These are phyloP conservation scores for Malurus melanocephalus DNA, from an alignment of 2,113 vertebrate species.

Conservation along the genomic window DNA sequence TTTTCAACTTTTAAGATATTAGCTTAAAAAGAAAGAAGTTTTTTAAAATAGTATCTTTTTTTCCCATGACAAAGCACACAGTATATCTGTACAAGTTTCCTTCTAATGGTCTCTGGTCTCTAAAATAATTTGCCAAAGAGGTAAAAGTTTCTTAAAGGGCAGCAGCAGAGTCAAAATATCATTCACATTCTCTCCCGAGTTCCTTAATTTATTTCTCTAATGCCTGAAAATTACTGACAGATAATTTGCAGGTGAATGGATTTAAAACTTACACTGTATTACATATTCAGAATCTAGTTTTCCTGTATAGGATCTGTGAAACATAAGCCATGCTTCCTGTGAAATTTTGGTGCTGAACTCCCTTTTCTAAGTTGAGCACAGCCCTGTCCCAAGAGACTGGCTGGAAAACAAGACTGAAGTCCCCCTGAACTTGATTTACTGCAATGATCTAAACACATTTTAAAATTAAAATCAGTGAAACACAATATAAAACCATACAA, in stretches of 20 bases:
- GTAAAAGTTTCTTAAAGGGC: neutral
- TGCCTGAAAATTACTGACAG: neutral
- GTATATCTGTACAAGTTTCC: no score
- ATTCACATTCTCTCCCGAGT: neutral
- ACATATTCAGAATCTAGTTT: neutral
- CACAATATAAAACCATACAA: neutral
- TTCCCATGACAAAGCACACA: accelerated
- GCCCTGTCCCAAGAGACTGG: neutral
- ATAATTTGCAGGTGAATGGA: neutral
- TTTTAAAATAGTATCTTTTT: neutral
- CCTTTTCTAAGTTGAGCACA: neutral
- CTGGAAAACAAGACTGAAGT: neutral
- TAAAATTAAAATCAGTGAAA: neutral
- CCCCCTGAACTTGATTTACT: neutral
- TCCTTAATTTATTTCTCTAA: neutral
- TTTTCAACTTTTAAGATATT: neutral
- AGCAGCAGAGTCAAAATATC: neutral
- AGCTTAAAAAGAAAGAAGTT: neutral
- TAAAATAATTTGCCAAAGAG: neutral
- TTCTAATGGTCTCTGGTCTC: neutral
- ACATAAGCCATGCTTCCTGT: neutral
- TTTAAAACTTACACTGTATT: neutral
- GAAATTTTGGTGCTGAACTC: neutral
- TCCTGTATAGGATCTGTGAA: neutral
- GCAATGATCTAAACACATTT: neutral